Percentiles rank a stretch among this genome's conserved stretches.
Conservation (phyloP, 2,888 invertebrate genomes). For the Smittia sp. region DNA sequence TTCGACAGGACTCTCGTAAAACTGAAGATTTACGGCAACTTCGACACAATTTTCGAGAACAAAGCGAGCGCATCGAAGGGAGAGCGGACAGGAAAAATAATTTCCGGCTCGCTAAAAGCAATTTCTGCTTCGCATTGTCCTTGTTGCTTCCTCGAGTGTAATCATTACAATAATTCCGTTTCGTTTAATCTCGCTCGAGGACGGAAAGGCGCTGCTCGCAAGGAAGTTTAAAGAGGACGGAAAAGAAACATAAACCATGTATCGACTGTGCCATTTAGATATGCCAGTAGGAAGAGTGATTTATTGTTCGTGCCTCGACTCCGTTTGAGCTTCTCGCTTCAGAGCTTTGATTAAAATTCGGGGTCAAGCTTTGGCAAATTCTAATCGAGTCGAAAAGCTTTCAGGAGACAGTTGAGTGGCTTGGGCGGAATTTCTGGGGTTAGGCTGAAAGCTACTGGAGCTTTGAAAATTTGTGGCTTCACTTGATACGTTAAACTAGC, state of each 20-base stretch:
- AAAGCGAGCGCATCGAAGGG: no score
- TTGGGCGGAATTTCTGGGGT: background rate
- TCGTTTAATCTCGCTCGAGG: background rate
- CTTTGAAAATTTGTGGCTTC: no score
- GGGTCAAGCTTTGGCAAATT: background rate
- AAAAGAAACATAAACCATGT: slow-evolving; percentile 9
- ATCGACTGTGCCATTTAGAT: slow-evolving; percentile 8
- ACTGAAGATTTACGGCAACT: no score
- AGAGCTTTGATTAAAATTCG: background rate
- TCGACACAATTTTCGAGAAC: no score
- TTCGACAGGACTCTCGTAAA: no score
- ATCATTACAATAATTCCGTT: background rate
- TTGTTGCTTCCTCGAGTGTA: background rate
- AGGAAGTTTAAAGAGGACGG: background rate
- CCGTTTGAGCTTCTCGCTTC: background rate
- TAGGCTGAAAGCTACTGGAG: background rate
- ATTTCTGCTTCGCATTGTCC: no score
- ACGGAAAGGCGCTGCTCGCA: background rate
- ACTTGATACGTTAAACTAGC: no score
- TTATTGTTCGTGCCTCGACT: slow-evolving; percentile 1
- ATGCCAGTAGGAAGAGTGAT: background rate
- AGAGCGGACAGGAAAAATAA: no score
- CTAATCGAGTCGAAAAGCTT: background rate
- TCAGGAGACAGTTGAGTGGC: background rate
- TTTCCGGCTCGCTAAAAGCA: no score